These are phyloP conservation scores for Trididemnum nubilum DNA, from an alignment of 23 tunicate species.

Conservation along the genomic window DNA sequence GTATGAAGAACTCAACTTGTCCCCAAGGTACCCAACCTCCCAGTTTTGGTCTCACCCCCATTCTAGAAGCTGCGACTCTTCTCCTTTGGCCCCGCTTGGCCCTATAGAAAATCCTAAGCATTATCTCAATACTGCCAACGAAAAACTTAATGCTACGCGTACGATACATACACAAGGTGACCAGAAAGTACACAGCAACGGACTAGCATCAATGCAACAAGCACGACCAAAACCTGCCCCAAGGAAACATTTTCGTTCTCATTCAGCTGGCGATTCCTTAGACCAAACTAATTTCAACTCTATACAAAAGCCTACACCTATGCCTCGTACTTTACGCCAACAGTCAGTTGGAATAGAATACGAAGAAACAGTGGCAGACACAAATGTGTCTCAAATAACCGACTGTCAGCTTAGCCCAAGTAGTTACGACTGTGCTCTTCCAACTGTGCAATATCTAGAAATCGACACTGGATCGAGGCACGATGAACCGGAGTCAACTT, in stretches of 20 bases:
- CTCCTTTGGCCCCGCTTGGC: not conserved
- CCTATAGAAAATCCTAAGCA: not conserved
- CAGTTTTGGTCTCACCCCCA: not conserved
- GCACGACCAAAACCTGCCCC: constrained; percentile 18
- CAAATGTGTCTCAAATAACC: too few species aligned
- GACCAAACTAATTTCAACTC: not conserved
- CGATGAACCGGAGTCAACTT: too few species aligned
- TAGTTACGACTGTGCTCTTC: too few species aligned
- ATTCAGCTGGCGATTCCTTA: constrained; percentile 34
- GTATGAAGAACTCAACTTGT: not conserved
- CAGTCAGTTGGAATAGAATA: not conserved
- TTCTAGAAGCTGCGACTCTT: not conserved
- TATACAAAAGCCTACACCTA: not conserved
- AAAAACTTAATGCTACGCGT: not conserved
- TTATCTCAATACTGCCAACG: not conserved
- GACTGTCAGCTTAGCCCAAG: too few species aligned
- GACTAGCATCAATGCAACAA: not conserved
- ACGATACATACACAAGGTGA: too few species aligned
- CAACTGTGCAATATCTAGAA: too few species aligned
- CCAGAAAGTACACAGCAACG: not conserved
- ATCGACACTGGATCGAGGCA: too few species aligned
- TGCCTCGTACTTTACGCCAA: not conserved
- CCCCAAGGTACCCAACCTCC: not conserved
- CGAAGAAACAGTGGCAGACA: too few species aligned
- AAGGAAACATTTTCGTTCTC: constrained; percentile 35